Evolutionary conservation across 1,140 invertebrate species (phyloP), one percentile per base, ranked within the genome.

Genomic region (Tyrophagus putrescentiae): DNA sequence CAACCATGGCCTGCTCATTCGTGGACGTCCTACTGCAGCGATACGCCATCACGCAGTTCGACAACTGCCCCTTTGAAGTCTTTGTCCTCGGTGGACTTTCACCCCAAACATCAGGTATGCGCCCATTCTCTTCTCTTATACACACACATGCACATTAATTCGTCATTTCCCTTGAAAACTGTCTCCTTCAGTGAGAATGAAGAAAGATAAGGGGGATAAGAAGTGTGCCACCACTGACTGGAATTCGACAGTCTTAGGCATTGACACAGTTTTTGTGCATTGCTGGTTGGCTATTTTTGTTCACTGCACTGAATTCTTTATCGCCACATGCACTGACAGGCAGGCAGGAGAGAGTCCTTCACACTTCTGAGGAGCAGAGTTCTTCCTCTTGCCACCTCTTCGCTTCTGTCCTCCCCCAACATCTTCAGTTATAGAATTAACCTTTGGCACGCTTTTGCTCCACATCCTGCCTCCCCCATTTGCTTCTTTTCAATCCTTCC

Each of bases 31-130:
- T 59, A 9, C 48, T 59, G n/a, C 36, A 59, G 34, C 36, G 57
- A 23, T 59, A 59, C 50, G 39, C 39, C 25, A 28, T 28, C 33
- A 18, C 13, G 23, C 57, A 59, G 23, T 45, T 59, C n/a, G 57
- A 59, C 1, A 13, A 42, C 34, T 59, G 57, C 50, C 57, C 57
- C 28, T 59, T 28, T 23, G 36, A 60, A 36, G 50, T 60, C 33
- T 63, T 63, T 45, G 58, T 63, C 27, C 29, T 60, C 21, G 62
- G 62, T 27, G 44, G 42, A 18, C 31, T 60, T 18, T 48, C 36
- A 23, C 57, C 62, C 33, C 25, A 33, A 54, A 54, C 32, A 54
- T 54, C 52, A 3, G 52, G 52, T 54, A n/a, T 27, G 52, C 23
- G 34, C 6, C 28, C 6, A n/a, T 5, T 28, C 27, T 11, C 27